A percentile compares a stretch with the other conserved stretches of the same genome.
Evolutionary conservation across 2,113 vertebrate genomes (phyloP).

Genomic region (Ariopsis seemanni): DNA sequence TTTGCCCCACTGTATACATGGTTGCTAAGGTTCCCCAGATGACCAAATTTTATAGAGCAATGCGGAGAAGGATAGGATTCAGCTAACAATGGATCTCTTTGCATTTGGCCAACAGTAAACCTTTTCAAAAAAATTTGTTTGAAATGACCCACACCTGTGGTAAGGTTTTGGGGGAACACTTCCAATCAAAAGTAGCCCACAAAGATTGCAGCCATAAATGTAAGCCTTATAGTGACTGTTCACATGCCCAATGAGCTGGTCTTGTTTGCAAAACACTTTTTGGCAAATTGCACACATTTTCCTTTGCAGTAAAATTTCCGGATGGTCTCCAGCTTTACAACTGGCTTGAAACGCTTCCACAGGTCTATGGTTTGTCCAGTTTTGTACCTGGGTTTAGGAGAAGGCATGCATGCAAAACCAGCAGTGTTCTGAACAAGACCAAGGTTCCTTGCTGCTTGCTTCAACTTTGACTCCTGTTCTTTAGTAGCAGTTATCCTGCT

Average conservation of each 20-base stretch:
- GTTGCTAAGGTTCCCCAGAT: slow-evolving; percentile 1
- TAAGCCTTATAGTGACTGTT: slow-evolving; percentile 1
- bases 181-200: slow-evolving; percentile 20
- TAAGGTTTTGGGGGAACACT: slow-evolving; percentile 11
- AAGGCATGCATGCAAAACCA: not conserved
- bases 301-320: not conserved
- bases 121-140: not conserved
- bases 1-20: no score
- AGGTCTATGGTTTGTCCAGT: slow-evolving; percentile 4
- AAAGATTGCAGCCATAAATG: slow-evolving; percentile 31
- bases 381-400: not conserved
- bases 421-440: slow-evolving; percentile 4
- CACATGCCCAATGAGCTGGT: slow-evolving; percentile 27
- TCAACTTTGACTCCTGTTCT: slow-evolving; percentile 18
- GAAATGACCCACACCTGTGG: slow-evolving; percentile 16
- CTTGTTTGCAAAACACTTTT: not conserved
- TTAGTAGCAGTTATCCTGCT: slow-evolving; percentile 14
- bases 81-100: slow-evolving; percentile 9
- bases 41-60: slow-evolving; percentile 19
- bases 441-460: not conserved
- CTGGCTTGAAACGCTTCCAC: slow-evolving; percentile 26
- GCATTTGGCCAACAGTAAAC: slow-evolving; percentile 7
- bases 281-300: slow-evolving; percentile 10
- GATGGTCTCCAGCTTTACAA: slow-evolving; percentile 3
- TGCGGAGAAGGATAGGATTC: not conserved